Evolutionary conservation across 2,888 invertebrate species (phyloP).

Genomic region (Toxonevra muliebris): DNA sequence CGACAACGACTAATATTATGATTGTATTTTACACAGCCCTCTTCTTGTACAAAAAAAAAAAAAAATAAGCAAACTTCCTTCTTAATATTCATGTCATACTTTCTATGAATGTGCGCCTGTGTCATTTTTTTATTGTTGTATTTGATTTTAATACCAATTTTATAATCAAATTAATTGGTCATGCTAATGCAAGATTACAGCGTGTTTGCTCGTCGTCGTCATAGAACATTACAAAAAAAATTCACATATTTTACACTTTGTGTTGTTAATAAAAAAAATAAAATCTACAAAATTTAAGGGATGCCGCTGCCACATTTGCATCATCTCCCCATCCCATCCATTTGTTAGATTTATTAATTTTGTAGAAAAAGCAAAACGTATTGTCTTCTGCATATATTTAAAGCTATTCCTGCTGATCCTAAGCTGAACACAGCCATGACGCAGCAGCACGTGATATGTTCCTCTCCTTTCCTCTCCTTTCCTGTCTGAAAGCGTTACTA

Average conservation of each 20-base stretch:
- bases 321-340: neutral
- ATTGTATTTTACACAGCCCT: no score
- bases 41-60: no score
- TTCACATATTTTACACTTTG: slow-evolving; percentile 28
- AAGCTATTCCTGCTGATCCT: no score
- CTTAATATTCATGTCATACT: slow-evolving; percentile 33
- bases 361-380: neutral
- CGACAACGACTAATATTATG: no score
- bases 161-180: slow-evolving; percentile 65
- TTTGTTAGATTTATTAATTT: neutral
- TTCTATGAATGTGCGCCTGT: slow-evolving; percentile 11
- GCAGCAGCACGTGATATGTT: neutral
- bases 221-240: neutral
- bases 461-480: slow-evolving; percentile 44
- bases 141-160: slow-evolving; percentile 64
- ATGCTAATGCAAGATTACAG: slow-evolving; percentile 60
- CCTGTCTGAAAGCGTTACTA: slow-evolving; percentile 51
- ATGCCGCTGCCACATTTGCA: neutral
- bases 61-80: neutral
- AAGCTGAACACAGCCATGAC: no score
- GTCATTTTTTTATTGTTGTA: slow-evolving; percentile 32
- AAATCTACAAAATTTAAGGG: neutral
- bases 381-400: neutral
- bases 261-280: neutral
- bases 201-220: neutral